A percentile compares a stretch with the other conserved stretches of the same genome.
Evolutionary conservation across 2,113 vertebrate species (phyloP).

Genomic region (Bothrops jararaca): DNA sequence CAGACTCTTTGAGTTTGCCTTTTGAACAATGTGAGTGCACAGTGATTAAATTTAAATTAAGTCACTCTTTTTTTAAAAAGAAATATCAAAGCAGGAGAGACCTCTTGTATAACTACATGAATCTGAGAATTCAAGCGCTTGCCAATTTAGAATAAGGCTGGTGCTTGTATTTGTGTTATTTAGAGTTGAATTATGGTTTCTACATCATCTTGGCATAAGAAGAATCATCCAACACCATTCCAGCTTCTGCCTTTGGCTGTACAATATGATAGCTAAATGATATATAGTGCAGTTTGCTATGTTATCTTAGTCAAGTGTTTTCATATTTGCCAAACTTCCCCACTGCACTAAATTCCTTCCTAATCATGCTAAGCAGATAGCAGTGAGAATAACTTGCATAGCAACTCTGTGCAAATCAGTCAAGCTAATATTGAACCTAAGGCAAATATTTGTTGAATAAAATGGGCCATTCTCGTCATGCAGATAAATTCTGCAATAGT

Average conservation of each 20-base stretch:
- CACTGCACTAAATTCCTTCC: neutral
- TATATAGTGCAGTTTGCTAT: neutral
- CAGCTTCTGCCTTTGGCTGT: neutral
- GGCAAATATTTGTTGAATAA: neutral
- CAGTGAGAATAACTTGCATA: neutral
- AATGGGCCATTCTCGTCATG: rapidly evolving
- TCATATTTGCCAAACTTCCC: rapidly evolving
- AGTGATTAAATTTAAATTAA: neutral
- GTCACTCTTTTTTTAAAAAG: neutral
- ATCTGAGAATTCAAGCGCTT: neutral
- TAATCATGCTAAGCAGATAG: neutral
- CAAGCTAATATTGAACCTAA: neutral
- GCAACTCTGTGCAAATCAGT: neutral
- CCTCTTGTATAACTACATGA: neutral
- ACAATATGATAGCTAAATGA: neutral
- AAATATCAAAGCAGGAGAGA: neutral
- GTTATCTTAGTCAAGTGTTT: neutral
- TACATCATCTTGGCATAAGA: neutral
- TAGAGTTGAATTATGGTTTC: neutral
- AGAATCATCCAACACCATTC: neutral
- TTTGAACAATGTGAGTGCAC: neutral
- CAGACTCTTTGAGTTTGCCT: neutral
- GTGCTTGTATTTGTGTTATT: neutral
- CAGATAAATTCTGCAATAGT: neutral
- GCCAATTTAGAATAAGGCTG: rapidly evolving